Base-by-base conservation (phyloP, 2,888 invertebrate genomes). In the Drosophila maculinotata region DNA sequence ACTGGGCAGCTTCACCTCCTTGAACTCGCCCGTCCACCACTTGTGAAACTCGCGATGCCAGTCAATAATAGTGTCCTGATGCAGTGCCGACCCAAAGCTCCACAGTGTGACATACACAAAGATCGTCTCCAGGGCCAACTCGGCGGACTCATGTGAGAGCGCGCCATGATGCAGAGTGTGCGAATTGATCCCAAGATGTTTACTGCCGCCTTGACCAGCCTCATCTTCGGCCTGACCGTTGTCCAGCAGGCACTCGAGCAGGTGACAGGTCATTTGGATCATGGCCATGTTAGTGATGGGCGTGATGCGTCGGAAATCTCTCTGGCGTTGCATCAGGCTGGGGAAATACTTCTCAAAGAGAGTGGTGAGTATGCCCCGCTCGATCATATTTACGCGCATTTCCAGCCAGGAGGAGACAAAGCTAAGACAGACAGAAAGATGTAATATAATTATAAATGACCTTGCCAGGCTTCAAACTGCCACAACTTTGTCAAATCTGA, bases 341-440 rank as follows among this genome's bases (percentile, higher is more conserved):
- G 98, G 98, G 52, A 98, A 95, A 90, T 99, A 99, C 90, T 98
- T 98, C 89, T 99, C 98, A 89, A 99, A 98, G 65, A 98, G 93
- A 10, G 97, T 94, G 28, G 95, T 95, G 54, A 98, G 92, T 92
- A 96, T 96, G 7, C 97, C 96, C 77, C 95, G 95, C 90, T 97
- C 97, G 0, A 94, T 93, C 80, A 95, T 94, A 71, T 94, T 94
- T 33, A 94, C 93, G 47, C 96, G 93, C 0, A 95, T 95, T 45
- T 97, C 97, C 75, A 97, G 94, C 97, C 97, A 97, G 14, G 97
- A 97, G 6, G 96, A 95, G 1, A 98, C 96, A 87, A 94, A 97
- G n/a, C 96, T 95, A 69, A 0, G 10, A 2, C 9, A 28, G 1
- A 9, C n/a, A 17, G 1, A 35, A n/a, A 12, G 2, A 41, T 25